Conservation (phyloP, 2,888 invertebrate species). For the Cistogaster globosa region DNA sequence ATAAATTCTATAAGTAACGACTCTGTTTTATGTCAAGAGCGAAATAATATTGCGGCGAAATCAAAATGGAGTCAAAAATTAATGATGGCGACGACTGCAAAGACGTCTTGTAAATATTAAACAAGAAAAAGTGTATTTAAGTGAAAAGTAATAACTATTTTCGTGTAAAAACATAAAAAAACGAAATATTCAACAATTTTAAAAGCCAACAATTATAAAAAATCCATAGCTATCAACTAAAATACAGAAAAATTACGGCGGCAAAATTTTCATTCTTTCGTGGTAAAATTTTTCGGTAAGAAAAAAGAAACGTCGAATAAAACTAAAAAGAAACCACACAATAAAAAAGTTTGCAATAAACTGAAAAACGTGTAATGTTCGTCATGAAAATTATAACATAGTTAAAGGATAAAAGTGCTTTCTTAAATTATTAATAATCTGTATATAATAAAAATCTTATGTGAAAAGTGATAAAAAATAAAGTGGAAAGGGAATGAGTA, state of each 20-base stretch:
- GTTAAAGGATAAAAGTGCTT: slow-evolving; percentile 30
- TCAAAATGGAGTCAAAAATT: slow-evolving; percentile 80
- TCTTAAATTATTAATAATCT: slow-evolving; percentile 34
- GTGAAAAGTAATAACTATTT: slow-evolving; percentile 70
- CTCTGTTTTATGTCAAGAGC: slow-evolving; percentile 44
- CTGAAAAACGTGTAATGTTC: slow-evolving; percentile 59
- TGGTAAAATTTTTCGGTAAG: slow-evolving; percentile 71
- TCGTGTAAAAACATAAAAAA: slow-evolving; percentile 55
- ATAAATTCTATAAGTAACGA: not conserved
- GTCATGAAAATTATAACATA: slow-evolving; percentile 27
- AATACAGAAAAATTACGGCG: slow-evolving; percentile 76
- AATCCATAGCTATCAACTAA: slow-evolving; percentile 48
- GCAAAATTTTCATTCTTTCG: slow-evolving; percentile 76
- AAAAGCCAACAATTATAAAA: slow-evolving; percentile 42
- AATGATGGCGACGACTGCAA: slow-evolving; percentile 80
- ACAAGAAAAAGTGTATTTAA: slow-evolving; percentile 74
- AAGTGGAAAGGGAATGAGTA: slow-evolving; percentile 59
- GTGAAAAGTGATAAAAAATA: slow-evolving; percentile 33
- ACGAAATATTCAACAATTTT: slow-evolving; percentile 58
- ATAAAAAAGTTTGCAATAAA: slow-evolving; percentile 69
- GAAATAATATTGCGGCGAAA: slow-evolving; percentile 72
- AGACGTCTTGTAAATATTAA: slow-evolving; percentile 81
- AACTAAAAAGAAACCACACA: slow-evolving; percentile 62
- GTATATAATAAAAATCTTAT: slow-evolving; percentile 52
- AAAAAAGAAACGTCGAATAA: slow-evolving; percentile 62